Percentiles rank a stretch among this genome's conserved stretches.
Conservation (phyloP, 1,140 invertebrate species). For the Sinella curviseta region DNA sequence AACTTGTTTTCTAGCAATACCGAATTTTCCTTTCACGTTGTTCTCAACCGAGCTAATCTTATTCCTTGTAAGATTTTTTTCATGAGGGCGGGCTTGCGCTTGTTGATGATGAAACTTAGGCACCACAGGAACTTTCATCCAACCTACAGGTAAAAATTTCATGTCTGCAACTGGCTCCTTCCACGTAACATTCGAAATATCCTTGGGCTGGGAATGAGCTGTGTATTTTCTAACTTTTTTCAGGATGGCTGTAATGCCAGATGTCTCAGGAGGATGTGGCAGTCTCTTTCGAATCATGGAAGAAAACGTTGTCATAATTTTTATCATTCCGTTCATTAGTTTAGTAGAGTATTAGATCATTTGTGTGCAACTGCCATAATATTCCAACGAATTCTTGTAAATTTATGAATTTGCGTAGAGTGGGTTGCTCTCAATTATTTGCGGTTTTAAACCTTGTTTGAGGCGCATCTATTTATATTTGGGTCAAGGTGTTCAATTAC, state of each 20-base stretch:
- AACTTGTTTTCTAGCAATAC: not conserved
- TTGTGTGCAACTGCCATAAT: too few species aligned
- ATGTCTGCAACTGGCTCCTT: not conserved
- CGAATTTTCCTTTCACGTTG: not conserved
- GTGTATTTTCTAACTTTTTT: not conserved
- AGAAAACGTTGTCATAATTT: too few species aligned
- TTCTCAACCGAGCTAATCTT: not conserved
- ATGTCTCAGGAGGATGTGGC: too few species aligned
- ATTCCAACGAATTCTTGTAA: too few species aligned
- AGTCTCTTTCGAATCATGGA: too few species aligned
- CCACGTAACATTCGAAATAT: not conserved
- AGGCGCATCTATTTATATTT: too few species aligned
- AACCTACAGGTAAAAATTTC: not conserved
- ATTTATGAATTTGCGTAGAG: too few species aligned
- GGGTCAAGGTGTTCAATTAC: not conserved
- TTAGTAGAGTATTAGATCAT: too few species aligned
- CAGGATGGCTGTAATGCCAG: too few species aligned
- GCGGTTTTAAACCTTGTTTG: too few species aligned
- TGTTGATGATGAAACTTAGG: not conserved
- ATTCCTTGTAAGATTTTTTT: not conserved
- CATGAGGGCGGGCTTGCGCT: not conserved
- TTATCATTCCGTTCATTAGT: too few species aligned
- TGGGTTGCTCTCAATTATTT: too few species aligned
- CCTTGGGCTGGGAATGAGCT: not conserved
- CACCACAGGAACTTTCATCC: not conserved